These are phyloP conservation scores for Parasteatoda lunata DNA, from an alignment of 2,888 invertebrate species.

Conservation along the genomic window DNA sequence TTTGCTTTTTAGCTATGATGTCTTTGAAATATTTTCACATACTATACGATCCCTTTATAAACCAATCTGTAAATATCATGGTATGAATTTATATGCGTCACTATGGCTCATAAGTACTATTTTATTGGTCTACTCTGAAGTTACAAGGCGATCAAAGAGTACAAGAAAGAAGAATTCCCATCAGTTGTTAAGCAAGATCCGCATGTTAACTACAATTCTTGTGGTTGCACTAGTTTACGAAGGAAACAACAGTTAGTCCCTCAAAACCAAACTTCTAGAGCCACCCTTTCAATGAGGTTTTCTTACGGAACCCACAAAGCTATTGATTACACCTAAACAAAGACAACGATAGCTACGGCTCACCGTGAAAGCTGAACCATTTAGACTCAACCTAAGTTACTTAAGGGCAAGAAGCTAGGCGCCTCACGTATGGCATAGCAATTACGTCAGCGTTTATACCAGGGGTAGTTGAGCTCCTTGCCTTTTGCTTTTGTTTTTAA, in stretches of 20 bases:
- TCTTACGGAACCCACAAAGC: conserved; percentile 56
- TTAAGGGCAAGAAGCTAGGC: conserved; percentile 63
- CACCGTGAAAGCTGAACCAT: conserved; percentile 66
- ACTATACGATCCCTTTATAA: too few species aligned
- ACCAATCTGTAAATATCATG: too few species aligned
- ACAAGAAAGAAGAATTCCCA: conserved; percentile 30
- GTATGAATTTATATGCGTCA: too few species aligned
- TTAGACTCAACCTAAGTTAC: conserved; percentile 65
- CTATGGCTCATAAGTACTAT: background rate
- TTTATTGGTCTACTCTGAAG: background rate
- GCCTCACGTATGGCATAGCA: conserved; percentile 65
- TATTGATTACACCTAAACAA: conserved; percentile 66
- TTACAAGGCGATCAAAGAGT: conserved; percentile 11
- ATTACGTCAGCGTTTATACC: conserved; percentile 65
- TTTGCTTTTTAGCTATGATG: too few species aligned
- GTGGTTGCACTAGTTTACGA: conserved; percentile 51
- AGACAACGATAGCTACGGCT: conserved; percentile 62
- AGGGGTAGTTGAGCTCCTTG: conserved; percentile 60
- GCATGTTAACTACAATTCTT: conserved; percentile 61
- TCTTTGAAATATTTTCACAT: too few species aligned
- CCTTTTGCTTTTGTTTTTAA: conserved; percentile 67
- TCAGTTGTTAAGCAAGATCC: conserved; percentile 35
- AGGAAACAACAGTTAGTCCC: conserved; percentile 65
- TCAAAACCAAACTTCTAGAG: conserved; percentile 45
- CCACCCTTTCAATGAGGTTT: conserved; percentile 53